These are phyloP conservation scores for Sceloporus tristichus DNA, from an alignment of 2,113 vertebrate species.

Conservation along the genomic window DNA sequence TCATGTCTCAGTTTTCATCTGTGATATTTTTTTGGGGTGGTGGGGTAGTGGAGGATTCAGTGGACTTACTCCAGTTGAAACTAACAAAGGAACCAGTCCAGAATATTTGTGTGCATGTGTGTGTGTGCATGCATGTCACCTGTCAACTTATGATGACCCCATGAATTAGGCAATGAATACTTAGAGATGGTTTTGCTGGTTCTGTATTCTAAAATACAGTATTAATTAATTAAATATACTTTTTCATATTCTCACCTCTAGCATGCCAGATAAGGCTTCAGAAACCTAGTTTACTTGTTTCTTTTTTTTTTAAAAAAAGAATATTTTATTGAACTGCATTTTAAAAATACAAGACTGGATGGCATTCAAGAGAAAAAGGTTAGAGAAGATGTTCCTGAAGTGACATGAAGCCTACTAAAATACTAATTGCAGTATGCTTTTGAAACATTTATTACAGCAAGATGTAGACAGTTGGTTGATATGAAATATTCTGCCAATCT, in stretches of 20 bases:
- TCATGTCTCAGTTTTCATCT: no score
- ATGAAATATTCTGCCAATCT: conserved; percentile 63
- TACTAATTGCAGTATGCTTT: conserved; percentile 69
- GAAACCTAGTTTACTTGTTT: not conserved
- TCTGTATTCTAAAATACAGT: no score
- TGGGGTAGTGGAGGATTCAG: no score
- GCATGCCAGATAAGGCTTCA: no score
- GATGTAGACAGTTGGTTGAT: conserved; percentile 55
- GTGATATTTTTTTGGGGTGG: no score
- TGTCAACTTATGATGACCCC: no score
- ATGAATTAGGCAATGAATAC: no score
- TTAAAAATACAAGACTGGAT: conserved; percentile 76
- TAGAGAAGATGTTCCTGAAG: conserved; percentile 40
- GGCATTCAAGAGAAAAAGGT: conserved; percentile 35
- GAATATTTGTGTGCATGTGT: no score
- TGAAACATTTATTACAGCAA: conserved; percentile 65
- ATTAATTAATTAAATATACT: not conserved
- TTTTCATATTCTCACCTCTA: not conserved
- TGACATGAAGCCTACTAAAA: conserved; percentile 69
- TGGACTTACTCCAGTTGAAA: no score
- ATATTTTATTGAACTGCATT: conserved; percentile 58
- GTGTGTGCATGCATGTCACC: no score
- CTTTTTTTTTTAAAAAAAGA: conserved; percentile 54
- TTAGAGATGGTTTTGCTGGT: no score
- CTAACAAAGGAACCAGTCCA: no score